Conservation (phyloP, 1,140 invertebrate species). For the Drosophila azteca region DNA sequence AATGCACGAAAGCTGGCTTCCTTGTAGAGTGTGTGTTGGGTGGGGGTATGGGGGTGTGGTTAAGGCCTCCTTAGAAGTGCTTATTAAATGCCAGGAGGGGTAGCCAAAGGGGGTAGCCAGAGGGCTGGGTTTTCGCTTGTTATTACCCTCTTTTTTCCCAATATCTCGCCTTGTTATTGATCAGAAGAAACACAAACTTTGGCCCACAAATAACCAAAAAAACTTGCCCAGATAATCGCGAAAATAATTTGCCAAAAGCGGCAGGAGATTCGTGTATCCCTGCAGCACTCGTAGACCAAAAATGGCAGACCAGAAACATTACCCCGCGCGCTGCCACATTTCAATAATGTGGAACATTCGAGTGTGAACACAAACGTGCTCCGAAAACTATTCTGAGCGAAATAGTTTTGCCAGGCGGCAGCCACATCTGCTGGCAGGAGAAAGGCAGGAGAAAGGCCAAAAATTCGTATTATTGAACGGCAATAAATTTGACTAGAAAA, state of each 20-base stretch:
- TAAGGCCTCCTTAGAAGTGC: background rate
- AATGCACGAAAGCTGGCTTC: slow-evolving; percentile 60
- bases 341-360: slow-evolving; percentile 73
- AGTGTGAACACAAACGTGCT: slow-evolving; percentile 67
- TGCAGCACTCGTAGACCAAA: slow-evolving; percentile 24
- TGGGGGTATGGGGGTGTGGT: background rate
- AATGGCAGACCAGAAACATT: slow-evolving; percentile 47
- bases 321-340: slow-evolving; percentile 54
- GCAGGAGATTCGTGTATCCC: background rate
- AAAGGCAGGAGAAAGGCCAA: slow-evolving; percentile 44
- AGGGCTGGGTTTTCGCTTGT: no score
- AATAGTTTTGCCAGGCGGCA: slow-evolving; percentile 70
- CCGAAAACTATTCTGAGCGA: slow-evolving; percentile 55
- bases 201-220: slow-evolving; percentile 62
- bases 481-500: slow-evolving; percentile 69
- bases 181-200: slow-evolving; percentile 36
- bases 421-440: slow-evolving; percentile 40
- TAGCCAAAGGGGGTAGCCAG: background rate
- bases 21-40: background rate
- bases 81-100: background rate
- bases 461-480: slow-evolving; percentile 73
- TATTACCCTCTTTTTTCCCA: slow-evolving; percentile 4
- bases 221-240: slow-evolving; percentile 50
- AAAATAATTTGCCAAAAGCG: slow-evolving; percentile 73
- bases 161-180: slow-evolving; percentile 44